Conservation (phyloP, 2,797 vertebrate genomes). For the Limnodromus scolopaceus region DNA sequence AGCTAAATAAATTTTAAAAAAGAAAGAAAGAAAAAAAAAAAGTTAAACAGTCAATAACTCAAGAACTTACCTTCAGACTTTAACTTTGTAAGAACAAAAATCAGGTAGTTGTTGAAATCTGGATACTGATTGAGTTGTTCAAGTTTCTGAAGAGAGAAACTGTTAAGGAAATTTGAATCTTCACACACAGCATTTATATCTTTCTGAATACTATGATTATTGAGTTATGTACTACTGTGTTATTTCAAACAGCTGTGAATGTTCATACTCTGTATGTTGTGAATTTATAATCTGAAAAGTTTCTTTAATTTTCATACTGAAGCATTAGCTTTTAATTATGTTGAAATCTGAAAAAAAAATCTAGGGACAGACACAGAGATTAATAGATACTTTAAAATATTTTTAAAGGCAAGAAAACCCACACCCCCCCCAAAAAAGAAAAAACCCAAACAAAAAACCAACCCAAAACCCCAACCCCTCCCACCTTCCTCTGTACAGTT, state of each 20-base stretch:
- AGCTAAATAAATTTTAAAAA: background rate
- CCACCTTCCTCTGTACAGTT: background rate
- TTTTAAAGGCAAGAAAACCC: too few species aligned
- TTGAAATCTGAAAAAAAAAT: background rate
- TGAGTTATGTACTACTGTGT: background rate
- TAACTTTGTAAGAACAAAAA: conserved; percentile 96
- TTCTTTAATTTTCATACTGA: background rate
- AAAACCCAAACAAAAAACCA: too few species aligned
- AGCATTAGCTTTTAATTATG: background rate
- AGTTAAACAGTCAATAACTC: background rate
- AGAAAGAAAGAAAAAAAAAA: too few species aligned
- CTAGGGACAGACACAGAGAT: background rate
- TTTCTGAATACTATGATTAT: background rate
- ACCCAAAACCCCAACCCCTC: too few species aligned
- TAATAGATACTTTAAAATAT: background rate
- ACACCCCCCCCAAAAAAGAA: too few species aligned
- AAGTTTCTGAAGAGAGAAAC: conserved; percentile 87
- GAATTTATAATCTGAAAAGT: too few species aligned
- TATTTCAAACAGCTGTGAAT: background rate
- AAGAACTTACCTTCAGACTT: conserved; percentile 94
- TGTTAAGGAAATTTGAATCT: conserved; percentile 82
- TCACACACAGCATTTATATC: background rate
- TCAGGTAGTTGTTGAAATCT: conserved; percentile 99
- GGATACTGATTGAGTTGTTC: conserved; percentile 98
- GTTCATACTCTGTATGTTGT: too few species aligned